A percentile compares a stretch with the other conserved stretches of the same genome.
phyloP scores from a whole-genome alignment of 2,113 vertebrate genomes.

The Cheirogaleus medius region DNA sequence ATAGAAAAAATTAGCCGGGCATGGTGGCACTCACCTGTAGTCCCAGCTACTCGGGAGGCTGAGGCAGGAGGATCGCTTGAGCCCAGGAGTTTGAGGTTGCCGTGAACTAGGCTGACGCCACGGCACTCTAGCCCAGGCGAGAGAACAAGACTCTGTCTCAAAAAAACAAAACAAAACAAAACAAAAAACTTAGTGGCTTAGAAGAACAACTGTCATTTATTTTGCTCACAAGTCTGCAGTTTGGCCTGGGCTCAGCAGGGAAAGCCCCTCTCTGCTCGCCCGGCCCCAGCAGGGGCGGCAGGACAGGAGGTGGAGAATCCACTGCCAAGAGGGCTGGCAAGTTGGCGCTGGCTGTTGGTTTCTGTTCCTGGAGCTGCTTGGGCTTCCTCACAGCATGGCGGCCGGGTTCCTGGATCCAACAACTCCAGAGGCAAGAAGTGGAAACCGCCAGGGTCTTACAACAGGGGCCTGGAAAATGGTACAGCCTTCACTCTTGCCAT shows the following conservation, averaged over 20 bases:
- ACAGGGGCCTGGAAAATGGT: neutral
- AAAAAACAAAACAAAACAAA: too few species aligned
- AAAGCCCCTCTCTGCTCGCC: accelerated
- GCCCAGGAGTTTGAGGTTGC: too few species aligned
- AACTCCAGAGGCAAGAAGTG: neutral
- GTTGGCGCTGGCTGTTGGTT: neutral
- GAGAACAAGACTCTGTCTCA: too few species aligned
- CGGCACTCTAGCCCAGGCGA: too few species aligned
- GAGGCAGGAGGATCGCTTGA: too few species aligned
- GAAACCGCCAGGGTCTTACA: neutral
- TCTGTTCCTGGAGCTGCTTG: neutral
- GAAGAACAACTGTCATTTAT: neutral
- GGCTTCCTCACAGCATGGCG: neutral
- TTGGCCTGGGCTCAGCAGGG: neutral
- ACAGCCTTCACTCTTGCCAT: neutral
- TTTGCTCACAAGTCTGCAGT: neutral
- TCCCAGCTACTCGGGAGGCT: too few species aligned
- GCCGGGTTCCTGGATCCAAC: neutral
- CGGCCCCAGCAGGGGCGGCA: neutral
- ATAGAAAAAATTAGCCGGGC: too few species aligned
- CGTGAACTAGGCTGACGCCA: too few species aligned
- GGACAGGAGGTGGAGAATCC: accelerated
- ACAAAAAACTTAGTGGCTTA: neutral
- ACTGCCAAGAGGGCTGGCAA: neutral
- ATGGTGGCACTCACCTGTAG: too few species aligned